Percentiles rank a stretch among this genome's conserved stretches.
These are phyloP conservation scores for Pterostichus madidus DNA, from an alignment of 2,888 invertebrate genomes.

Conservation along the genomic window DNA sequence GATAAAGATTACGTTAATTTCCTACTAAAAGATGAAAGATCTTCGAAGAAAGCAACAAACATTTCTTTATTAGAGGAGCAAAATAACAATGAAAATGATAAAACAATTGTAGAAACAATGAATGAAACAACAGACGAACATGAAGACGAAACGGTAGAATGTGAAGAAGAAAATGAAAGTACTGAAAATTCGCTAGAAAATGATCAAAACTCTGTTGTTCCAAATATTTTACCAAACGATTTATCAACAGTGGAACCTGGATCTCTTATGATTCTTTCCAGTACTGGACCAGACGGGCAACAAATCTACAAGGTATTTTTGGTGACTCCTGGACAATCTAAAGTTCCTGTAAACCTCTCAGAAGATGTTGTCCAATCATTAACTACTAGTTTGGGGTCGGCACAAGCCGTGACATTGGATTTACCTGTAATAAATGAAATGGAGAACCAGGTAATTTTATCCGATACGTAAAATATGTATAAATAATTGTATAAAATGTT, in stretches of 20 bases:
- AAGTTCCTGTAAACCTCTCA: constrained; percentile 74
- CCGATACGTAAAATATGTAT: constrained; percentile 27
- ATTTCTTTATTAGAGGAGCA: neutral
- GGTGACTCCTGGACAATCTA: constrained; percentile 76
- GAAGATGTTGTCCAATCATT: constrained; percentile 73
- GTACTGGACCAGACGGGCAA: constrained; percentile 75
- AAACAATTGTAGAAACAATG: neutral
- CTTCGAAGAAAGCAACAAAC: constrained; percentile 24
- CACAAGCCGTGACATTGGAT: constrained; percentile 51
- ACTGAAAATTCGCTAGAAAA: constrained; percentile 32
- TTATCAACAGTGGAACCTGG: constrained; percentile 76
- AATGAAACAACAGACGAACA: neutral
- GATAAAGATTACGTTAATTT: neutral
- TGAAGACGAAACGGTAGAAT: constrained; percentile 23
- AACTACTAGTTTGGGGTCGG: constrained; percentile 51
- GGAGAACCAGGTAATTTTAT: constrained; percentile 4
- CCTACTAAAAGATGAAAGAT: constrained; percentile 32
- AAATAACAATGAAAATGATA: constrained; percentile 9
- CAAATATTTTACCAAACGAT: constrained; percentile 40
- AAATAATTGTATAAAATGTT: constrained; percentile 47
- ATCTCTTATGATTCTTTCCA: constrained; percentile 78
- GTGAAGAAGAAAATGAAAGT: constrained; percentile 67
- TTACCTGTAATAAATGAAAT: constrained; percentile 59
- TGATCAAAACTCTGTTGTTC: constrained; percentile 20
- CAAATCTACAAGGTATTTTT: constrained; percentile 78